These are phyloP conservation scores for Bombus consobrinus DNA, from an alignment of 1,140 invertebrate genomes.

Conservation along the genomic window DNA sequence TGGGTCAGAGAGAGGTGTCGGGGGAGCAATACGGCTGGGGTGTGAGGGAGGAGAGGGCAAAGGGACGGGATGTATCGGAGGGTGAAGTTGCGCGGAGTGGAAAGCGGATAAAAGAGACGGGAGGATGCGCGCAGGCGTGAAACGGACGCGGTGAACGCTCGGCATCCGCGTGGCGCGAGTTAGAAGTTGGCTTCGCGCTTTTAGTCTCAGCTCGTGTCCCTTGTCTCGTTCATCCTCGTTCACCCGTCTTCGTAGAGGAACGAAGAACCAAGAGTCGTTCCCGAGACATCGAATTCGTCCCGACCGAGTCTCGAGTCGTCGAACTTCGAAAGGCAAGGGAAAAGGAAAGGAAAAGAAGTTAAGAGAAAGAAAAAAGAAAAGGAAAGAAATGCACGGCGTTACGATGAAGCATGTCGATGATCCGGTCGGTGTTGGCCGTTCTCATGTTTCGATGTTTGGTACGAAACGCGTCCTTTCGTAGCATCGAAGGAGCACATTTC, in stretches of 20 bases:
- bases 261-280: background rate
- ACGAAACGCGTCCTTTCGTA: background rate
- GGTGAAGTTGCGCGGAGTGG: background rate
- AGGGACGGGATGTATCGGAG: background rate
- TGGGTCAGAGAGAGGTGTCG: too few species aligned
- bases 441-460: background rate
- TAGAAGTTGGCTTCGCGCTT: conserved; percentile 72
- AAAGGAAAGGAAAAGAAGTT: background rate
- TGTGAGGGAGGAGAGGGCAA: background rate
- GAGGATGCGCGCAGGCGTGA: conserved; percentile 70
- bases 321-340: background rate
- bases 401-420: background rate
- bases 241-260: conserved; percentile 16
- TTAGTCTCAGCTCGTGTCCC: conserved; percentile 73
- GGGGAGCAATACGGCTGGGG: background rate
- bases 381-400: background rate
- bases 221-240: conserved; percentile 71
- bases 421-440: background rate
- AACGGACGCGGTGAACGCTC: conserved; percentile 62
- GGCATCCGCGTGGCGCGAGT: conserved; percentile 73
- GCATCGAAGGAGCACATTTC: background rate
- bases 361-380: background rate
- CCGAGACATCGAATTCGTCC: background rate
- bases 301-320: background rate
- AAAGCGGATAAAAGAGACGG: conserved; percentile 13